These are phyloP conservation scores for Scolopax mira DNA, from an alignment of 2,113 vertebrate species.

Conservation along the genomic window DNA sequence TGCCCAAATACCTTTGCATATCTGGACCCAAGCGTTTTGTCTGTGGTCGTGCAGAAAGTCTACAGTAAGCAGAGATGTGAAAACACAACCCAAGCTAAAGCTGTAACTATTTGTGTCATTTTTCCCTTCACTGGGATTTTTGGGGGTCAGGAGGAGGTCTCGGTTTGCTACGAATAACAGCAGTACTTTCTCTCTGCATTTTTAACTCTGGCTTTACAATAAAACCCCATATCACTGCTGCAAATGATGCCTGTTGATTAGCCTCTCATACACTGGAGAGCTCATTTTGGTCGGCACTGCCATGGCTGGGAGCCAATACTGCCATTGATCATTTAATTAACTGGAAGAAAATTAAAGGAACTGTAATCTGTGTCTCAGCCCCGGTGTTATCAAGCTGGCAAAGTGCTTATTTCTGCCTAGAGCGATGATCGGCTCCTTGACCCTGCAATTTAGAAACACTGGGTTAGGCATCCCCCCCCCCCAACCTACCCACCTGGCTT, in stretches of 20 bases:
- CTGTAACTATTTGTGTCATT: background rate
- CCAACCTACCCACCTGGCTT: background rate
- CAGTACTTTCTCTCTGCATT: background rate
- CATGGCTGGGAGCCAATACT: background rate
- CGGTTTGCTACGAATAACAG: background rate
- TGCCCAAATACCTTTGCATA: background rate
- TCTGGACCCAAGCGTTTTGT: constrained; percentile 5
- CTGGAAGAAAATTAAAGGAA: constrained; percentile 64
- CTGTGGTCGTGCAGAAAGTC: constrained; percentile 36
- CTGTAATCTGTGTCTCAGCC: constrained; percentile 40
- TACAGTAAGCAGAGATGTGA: constrained; percentile 6
- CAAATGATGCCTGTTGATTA: background rate
- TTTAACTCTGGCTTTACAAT: background rate
- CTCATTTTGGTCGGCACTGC: background rate
- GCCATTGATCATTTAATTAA: constrained; percentile 59
- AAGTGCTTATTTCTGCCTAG: constrained; percentile 18
- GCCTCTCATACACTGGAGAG: background rate
- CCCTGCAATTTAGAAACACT: background rate
- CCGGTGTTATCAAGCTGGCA: constrained; percentile 35
- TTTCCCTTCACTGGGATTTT: background rate
- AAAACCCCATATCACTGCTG: fast-evolving
- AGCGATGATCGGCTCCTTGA: background rate
- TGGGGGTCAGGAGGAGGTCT: background rate
- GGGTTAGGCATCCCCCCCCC: background rate
- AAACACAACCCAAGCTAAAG: background rate